Percentiles rank a stretch among this genome's conserved stretches.
phyloP scores from a whole-genome alignment of 2,888 invertebrate genomes.

The Hartigia nigra region DNA sequence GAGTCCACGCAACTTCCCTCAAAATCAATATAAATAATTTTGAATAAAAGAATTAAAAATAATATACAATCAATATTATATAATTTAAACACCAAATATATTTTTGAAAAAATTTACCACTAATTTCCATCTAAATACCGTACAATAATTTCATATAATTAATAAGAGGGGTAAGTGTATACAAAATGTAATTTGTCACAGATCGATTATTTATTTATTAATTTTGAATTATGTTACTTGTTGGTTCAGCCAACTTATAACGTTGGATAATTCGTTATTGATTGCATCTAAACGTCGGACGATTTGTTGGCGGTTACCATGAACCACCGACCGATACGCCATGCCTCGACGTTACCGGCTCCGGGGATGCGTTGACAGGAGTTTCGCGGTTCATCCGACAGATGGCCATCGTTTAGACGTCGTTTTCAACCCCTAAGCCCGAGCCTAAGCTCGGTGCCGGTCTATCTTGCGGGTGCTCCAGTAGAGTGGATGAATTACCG shows the following conservation, averaged over 20 bases:
- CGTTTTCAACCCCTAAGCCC: conserved; percentile 56
- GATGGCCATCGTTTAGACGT: conserved; percentile 60
- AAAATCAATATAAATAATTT: background rate
- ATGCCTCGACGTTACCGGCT: conserved; percentile 56
- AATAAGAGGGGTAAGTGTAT: background rate
- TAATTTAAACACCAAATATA: no score
- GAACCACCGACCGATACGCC: conserved; percentile 62
- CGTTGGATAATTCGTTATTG: background rate
- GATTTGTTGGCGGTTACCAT: conserved; percentile 41
- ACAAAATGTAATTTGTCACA: background rate
- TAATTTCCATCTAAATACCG: background rate
- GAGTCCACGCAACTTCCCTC: background rate
- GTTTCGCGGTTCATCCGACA: conserved; percentile 56
- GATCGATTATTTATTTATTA: background rate
- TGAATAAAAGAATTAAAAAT: background rate
- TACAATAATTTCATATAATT: background rate
- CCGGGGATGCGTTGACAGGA: conserved; percentile 46
- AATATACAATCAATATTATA: background rate
- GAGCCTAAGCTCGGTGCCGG: conserved; percentile 19
- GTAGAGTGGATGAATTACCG: conserved; percentile 59
- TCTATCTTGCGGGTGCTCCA: conserved; percentile 45
- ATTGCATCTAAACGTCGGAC: background rate
- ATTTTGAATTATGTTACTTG: background rate
- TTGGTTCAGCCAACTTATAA: background rate
- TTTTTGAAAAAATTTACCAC: no score